Evolutionary conservation across 92 coral and sea anemone species (phyloP).

Genomic region (Diadumene lineata): DNA sequence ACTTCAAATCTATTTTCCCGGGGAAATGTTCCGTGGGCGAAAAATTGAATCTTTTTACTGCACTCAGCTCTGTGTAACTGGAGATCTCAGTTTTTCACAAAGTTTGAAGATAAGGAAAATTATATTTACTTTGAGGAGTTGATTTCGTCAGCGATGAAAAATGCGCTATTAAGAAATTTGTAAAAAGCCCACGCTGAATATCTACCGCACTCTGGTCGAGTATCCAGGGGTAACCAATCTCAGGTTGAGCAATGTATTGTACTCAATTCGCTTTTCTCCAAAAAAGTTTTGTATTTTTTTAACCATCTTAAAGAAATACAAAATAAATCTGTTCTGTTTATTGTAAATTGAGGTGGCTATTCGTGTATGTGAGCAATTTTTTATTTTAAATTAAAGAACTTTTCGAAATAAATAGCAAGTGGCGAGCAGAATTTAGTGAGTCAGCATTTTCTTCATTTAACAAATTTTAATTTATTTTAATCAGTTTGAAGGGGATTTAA

Average conservation of each 20-base stretch:
- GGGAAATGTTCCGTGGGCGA: slow-evolving; percentile 9
- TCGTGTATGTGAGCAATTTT: too few relatives aligned
- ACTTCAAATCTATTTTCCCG: slow-evolving; percentile 16
- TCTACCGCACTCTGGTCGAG: not conserved
- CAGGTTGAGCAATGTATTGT: slow-evolving; percentile 7
- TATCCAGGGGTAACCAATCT: not conserved
- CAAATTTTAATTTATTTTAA: too few relatives aligned
- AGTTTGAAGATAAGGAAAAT: slow-evolving; percentile 1
- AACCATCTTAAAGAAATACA: not conserved
- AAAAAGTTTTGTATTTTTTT: not conserved
- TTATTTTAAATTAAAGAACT: too few relatives aligned
- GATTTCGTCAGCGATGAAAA: slow-evolving; percentile 16
- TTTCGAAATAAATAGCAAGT: too few relatives aligned
- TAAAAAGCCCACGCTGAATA: slow-evolving; percentile 3
- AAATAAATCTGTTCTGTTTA: not conserved
- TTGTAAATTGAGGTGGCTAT: not conserved
- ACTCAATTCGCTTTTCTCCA: not conserved
- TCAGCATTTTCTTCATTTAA: too few relatives aligned
- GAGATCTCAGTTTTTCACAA: not conserved
- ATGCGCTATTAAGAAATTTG: slow-evolving; percentile 3
- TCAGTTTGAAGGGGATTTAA: too few relatives aligned
- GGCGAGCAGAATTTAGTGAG: too few relatives aligned
- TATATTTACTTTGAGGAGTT: slow-evolving; percentile 7
- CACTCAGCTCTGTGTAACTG: not conserved
- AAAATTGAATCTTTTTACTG: not conserved